Base-by-base conservation (phyloP, 2,113 vertebrate species). In the Casuarius casuarius region DNA sequence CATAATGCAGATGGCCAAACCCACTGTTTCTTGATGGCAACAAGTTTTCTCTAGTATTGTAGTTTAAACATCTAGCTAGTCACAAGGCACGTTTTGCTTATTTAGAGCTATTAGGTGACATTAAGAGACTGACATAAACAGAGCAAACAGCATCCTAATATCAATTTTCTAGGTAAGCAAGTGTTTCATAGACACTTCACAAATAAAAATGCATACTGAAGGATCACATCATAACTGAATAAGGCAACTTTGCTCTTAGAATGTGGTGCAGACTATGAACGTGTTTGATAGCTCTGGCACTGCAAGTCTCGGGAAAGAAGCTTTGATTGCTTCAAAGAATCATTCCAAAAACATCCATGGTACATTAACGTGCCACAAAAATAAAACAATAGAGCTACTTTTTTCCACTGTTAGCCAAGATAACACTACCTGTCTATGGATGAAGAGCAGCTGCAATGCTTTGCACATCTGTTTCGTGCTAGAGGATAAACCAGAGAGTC, bases 131-230 rank as follows among this genome's bases (percentile, higher is more conserved):
- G 1, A 9, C 52, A 59, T 28, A 40, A 63, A 6, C 4, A 5
- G 31, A 21, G 33, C 9, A 33, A 76, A 46, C 5, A 33, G 15
- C 28, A 72, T 71, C n/a, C 28, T 61, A 23, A 10, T 7, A 71
- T 5, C 11, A 20, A 17, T 44, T 29, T 81, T 28, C 28, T 8
- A 71, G 28, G 52, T n/a, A 44, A 54, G 61, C 33, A 63, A 40
- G 17, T 7, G 29, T 52, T 54, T 40, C 48, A 22, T 0, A 23
- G 49, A 42, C 25, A 23, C 35, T n/a, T 62, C 33, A 10, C 26
- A 42, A 66, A 52, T 59, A 28, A 59, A 33, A 42, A 4, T 1
- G 0, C 0, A 1, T 7, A 19, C 10, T 29, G 61, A 72, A 66
- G 73, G 70, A 31, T 38, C 25, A 38, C 7, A n/a, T 5, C n/a